These are phyloP conservation scores for Bucorvus abyssinicus DNA, from an alignment of 2,797 vertebrate species.

Conservation along the genomic window DNA sequence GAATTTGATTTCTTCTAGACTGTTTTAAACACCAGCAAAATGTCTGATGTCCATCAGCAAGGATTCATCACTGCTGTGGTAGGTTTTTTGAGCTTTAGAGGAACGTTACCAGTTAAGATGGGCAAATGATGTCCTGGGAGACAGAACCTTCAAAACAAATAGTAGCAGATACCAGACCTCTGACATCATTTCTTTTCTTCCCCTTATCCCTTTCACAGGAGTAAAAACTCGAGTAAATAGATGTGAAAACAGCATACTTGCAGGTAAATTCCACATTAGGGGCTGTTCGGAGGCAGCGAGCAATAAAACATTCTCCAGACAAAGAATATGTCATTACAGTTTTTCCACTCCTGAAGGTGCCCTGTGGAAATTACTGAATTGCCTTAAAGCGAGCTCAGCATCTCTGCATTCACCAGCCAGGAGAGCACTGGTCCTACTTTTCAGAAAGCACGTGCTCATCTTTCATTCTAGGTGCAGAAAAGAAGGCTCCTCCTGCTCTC, in stretches of 20 bases:
- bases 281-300: neutral
- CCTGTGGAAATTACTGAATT: neutral
- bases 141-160: neutral
- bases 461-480: neutral
- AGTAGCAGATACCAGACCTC: neutral
- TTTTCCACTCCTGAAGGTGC: neutral
- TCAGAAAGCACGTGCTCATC: neutral
- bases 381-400: neutral
- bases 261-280: neutral
- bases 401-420: neutral
- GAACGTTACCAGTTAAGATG: neutral
- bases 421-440: neutral
- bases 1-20: slow-evolving; percentile 2
- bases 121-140: neutral
- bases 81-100: neutral
- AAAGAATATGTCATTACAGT: neutral
- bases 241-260: neutral
- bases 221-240: neutral
- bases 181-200: neutral
- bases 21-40: slow-evolving; percentile 18
- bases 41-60: slow-evolving; percentile 22
- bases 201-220: neutral
- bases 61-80: neutral
- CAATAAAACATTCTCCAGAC: neutral
- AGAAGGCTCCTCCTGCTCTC: neutral